A percentile compares a stretch with the other conserved stretches of the same genome.
phyloP scores from a whole-genome alignment of 1,140 invertebrate genomes.

The Hestina assimilis region DNA sequence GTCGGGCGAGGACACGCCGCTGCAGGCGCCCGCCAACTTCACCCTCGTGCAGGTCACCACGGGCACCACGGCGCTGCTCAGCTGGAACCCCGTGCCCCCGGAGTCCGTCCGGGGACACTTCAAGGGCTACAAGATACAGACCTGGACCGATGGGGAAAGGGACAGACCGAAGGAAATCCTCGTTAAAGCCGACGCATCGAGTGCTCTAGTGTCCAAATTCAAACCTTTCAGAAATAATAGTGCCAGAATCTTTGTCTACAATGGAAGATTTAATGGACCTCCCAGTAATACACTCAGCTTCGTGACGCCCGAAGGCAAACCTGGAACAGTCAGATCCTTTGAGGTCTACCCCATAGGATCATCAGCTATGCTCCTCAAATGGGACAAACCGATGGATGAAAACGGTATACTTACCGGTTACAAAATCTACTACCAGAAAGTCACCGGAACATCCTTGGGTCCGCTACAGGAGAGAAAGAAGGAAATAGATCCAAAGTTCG shows the following conservation, averaged over 20 bases:
- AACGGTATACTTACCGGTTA: conserved; percentile 97
- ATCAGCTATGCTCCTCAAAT: conserved; percentile 91
- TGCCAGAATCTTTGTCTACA: conserved; percentile 93
- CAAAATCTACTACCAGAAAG: conserved; percentile 92
- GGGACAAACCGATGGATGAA: conserved; percentile 94
- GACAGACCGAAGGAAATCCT: conserved; percentile 88
- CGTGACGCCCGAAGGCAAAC: conserved; percentile 94
- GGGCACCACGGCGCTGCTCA: conserved; percentile 87
- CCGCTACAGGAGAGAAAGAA: conserved; percentile 85
- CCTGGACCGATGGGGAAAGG: conserved; percentile 93
- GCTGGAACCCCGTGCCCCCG: conserved; percentile 88
- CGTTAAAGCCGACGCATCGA: conserved; percentile 85
- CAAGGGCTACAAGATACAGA: conserved; percentile 96
- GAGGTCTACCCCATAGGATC: conserved; percentile 92
- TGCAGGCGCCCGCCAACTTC: conserved; percentile 91
- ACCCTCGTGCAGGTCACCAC: conserved; percentile 86
- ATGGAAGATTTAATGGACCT: conserved; percentile 94
- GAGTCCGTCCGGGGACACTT: conserved; percentile 93
- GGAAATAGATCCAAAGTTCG: conserved; percentile 87
- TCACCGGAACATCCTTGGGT: conserved; percentile 85
- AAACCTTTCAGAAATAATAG: conserved; percentile 94
- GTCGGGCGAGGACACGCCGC: conserved; percentile 96
- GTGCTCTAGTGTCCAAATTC: conserved; percentile 89
- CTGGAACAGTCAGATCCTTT: conserved; percentile 90
- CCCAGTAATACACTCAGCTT: conserved; percentile 91